Evolutionary conservation across 1,140 invertebrate species (phyloP), one percentile per base, ranked within the genome.

Genomic region (Drosophila yakuba): DNA sequence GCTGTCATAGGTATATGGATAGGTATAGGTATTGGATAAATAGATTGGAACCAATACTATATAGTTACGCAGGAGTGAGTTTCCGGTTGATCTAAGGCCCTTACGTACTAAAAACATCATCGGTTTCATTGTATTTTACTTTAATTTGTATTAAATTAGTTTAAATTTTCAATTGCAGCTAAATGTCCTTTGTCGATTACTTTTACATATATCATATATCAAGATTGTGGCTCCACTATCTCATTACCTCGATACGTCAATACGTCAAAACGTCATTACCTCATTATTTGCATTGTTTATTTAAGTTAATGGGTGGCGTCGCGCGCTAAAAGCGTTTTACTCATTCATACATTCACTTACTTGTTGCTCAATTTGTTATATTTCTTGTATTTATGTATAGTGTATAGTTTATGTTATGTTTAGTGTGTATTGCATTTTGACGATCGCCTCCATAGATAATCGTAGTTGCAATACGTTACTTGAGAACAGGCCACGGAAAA

Each of bases 121-220:
- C 60, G 15, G 12, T 64, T 20, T 54, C 25, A 23, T 35, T 52
- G 39, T 47, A 8, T 44, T 48, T 60, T 43, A 17, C 44, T 61
- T 56, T 43, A 62, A 71, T 78, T 78, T 62, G 62, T 48, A 57
- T 74, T 72, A 67, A 83, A 84, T 84, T 73, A 73, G 51, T 68
- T 84, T 80, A 72, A 68, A 61, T 74, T 85, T 77, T 86, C 72
- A 89, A 89, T 88, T 88, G 83, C 79, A 83, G 83, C 83, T 88
- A 88, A 88, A 88, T 69, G 52, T 66, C 74, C 47, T 67, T 67
- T 71, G 51, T 71, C 68, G 79, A 83, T 83, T 89, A 89, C 58
- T 76, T 68, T 86, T 72, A 81, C 74, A 81, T 55, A 62, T 84
- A 64, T 59, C 69, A 81, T 55, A 61, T 84, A 64, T 59, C 62